Evolutionary conservation across 2,113 vertebrate species (phyloP).

Genomic region (Chunga burmeisteri): DNA sequence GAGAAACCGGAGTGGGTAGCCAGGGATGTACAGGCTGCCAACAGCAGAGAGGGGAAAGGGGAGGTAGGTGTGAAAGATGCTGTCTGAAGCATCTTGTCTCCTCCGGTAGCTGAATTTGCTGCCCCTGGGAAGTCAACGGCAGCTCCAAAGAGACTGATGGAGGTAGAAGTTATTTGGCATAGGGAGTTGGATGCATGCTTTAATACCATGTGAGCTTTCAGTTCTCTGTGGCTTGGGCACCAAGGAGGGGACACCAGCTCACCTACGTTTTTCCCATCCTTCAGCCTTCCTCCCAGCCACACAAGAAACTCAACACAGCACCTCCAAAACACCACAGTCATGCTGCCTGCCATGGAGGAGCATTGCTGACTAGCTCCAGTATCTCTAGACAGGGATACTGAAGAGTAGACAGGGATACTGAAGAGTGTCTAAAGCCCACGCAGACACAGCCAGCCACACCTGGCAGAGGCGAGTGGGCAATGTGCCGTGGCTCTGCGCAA

Average conservation of each 20-base stretch:
- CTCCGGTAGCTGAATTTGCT: background rate
- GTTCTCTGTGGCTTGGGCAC: background rate
- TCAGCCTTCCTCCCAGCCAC: background rate
- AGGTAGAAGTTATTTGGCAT: background rate
- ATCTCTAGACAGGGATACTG: background rate
- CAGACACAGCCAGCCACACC: background rate
- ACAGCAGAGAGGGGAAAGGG: background rate
- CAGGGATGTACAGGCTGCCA: background rate
- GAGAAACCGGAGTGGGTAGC: background rate
- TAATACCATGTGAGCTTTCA: background rate
- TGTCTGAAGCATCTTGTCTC: background rate
- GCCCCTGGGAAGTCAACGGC: background rate
- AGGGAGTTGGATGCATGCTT: background rate
- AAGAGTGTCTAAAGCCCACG: background rate
- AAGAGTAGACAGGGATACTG: background rate
- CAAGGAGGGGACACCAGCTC: background rate
- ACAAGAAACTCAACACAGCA: background rate
- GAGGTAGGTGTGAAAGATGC: background rate
- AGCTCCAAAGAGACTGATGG: background rate
- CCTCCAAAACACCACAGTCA: background rate
- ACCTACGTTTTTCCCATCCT: background rate
- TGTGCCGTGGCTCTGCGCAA: accelerated
- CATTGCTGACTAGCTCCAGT: background rate
- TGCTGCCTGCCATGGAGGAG: background rate
- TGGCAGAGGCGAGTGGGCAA: background rate